Evolutionary conservation across 2,113 vertebrate genomes (phyloP).

Genomic region (Paratilapia polleni): DNA sequence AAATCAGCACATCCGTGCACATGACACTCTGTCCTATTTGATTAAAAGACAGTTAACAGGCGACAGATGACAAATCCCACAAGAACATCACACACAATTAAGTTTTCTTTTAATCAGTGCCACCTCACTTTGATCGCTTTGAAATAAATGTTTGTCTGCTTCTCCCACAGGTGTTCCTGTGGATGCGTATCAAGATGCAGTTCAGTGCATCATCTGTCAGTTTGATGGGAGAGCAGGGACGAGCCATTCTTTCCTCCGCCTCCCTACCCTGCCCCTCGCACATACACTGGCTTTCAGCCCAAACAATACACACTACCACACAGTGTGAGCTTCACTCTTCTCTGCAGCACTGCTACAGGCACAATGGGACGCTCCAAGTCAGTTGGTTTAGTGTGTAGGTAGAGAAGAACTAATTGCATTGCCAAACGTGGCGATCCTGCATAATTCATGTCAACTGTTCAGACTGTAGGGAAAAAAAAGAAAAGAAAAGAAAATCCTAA

Average conservation of each 20-base stretch:
- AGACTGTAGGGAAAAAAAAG: neutral
- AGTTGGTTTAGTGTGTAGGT: neutral
- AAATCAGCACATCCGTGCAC: neutral
- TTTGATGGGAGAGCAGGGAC: conserved; percentile 44
- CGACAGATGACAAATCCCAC: conserved; percentile 9
- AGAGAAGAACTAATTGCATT: neutral
- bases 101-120: neutral
- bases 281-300: conserved; percentile 41
- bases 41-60: neutral
- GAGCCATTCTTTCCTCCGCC: conserved; percentile 31
- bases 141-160: neutral
- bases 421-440: neutral
- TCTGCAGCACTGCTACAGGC: conserved; percentile 43
- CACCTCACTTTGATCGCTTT: neutral
- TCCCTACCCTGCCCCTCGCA: conserved; percentile 13
- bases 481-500: neutral
- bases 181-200: conserved; percentile 21
- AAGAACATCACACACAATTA: neutral
- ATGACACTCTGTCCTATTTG: neutral
- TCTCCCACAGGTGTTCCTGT: neutral
- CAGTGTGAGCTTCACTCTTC: conserved; percentile 15
- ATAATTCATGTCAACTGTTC: conserved; percentile 26
- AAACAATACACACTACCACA: conserved; percentile 28
- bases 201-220: conserved; percentile 47
- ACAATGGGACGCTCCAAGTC: conserved; percentile 5